phyloP scores from a whole-genome alignment of 37 sponge, comb jelly and placozoan genomes.

The Geodia barretti region DNA sequence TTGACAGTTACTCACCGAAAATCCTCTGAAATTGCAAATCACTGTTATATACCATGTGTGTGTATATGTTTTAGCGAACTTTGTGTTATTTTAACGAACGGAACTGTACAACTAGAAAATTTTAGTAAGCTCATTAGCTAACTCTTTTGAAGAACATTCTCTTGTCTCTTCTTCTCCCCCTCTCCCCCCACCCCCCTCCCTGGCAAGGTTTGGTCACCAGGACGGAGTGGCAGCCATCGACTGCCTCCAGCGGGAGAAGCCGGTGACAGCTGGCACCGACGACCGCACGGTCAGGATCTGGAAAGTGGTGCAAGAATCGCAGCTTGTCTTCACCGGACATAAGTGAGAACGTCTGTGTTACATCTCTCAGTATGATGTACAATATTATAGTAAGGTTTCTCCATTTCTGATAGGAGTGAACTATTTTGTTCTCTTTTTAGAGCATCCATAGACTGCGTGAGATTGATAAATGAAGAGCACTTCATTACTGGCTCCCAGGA shows the following conservation, averaged over 20 bases:
- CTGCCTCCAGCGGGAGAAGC: conserved; percentile 85
- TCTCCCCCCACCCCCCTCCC: not conserved
- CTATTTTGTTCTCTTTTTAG: conserved; percentile 22
- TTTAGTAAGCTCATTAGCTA: too few species aligned
- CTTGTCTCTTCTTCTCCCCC: not conserved
- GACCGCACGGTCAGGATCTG: conserved; percentile 88
- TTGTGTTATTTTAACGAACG: too few species aligned
- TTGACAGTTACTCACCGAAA: too few species aligned
- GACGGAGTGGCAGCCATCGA: conserved; percentile 87
- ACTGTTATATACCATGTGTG: too few species aligned
- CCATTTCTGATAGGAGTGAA: not conserved
- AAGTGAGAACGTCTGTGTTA: too few species aligned
- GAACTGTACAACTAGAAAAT: too few species aligned
- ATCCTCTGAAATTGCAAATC: too few species aligned
- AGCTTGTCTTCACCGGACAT: conserved; percentile 92
- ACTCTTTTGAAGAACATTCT: too few species aligned
- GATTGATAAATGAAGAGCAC: conserved; percentile 85
- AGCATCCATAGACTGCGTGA: conserved; percentile 85
- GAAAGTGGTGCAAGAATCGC: conserved; percentile 95
- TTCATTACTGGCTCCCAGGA: conserved; percentile 93
- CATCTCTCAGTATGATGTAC: too few species aligned
- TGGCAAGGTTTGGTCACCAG: conserved; percentile 92
- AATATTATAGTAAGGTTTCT: not conserved
- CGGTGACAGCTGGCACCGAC: conserved; percentile 85
- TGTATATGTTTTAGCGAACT: too few species aligned